Evolutionary conservation across 2,888 invertebrate genomes (phyloP), one percentile per base, ranked within the genome.

Genomic region (Pristionchus exspectatus): DNA sequence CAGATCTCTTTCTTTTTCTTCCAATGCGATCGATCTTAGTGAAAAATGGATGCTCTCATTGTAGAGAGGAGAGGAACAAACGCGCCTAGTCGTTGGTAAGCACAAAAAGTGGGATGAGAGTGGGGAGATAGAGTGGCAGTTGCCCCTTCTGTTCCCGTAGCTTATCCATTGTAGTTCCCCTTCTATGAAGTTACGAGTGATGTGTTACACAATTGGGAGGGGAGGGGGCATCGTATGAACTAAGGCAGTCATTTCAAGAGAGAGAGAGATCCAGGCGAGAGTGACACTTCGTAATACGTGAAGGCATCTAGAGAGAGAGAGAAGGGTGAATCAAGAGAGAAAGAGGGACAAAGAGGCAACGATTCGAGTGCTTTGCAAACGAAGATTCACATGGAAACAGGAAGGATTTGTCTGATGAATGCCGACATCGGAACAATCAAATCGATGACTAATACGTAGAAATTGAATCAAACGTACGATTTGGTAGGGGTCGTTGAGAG

Each of bases 331-430:
- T 50, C 66, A 24, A 69, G 59, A 88, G 69, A 87, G 86, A 86
- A 38, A 88, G 69, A 87, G 86, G 63, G 69, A 69, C 44, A 81
- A 54, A 33, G 50, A 44, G 66, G 54, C 27, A 69, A 33, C 18
- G 88, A 88, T 66, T 88, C 74, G 18, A 77, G 88, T 74, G 88
- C 77, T 77, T 88, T 69, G 87, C 69, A 87, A 87, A 87, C 87
- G 87, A 87, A 87, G 87, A 44, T 54, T 44, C 69, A 24, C 87
- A 87, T 87, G 87, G 87, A 87, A 54, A 87, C 87, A 87, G 38
- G 84, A 85, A 85, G 33, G 59, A 59, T 85, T 38, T 24, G 63
- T 63, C 63, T 54, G 27, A 83, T 56, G 50, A 54, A n/a, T 54
- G 54, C 83, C 21, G 12, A 50, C 56, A 50, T 30, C 21, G 27